Evolutionary conservation across 2,888 invertebrate species (phyloP), one percentile per base, ranked within the genome.

Genomic region (Alloscopus bannaensis): DNA sequence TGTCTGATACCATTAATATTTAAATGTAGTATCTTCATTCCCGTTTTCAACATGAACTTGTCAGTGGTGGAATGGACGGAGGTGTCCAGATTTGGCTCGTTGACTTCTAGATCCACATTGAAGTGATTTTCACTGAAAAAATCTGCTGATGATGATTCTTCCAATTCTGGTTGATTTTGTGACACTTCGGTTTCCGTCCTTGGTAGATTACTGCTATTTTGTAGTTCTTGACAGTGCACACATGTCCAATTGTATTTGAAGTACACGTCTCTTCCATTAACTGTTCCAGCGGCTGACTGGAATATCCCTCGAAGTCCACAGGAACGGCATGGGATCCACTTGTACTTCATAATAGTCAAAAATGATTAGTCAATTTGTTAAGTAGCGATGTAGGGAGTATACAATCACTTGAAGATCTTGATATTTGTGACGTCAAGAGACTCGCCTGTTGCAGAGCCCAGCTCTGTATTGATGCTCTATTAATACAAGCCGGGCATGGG

Each of bases 1-100:
- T 24, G 26, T 50, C 50, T 66, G 3, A 66, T 47, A 11, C 66
- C 66, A 66, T 66, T 66, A 26, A 66, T 66, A 28, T 47, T 66
- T 4, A 66, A 8, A 50, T 50, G 50, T 18, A 13, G 8, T 6
- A 47, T 13, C 8, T 50, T 40, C 3, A 66, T 47, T 2, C 66
- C 66, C 50, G 47, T 66, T 47, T 3, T 6, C 3, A 47, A 47
- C 18, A 36, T 36, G 36, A n/a, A n/a, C n/a, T n/a, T n/a, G n/a
- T n/a, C n/a, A n/a, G n/a, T n/a, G n/a, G n/a, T n/a, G n/a, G n/a
- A n/a, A n/a, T n/a, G n/a, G n/a, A n/a, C n/a, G n/a, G n/a, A n/a
- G n/a, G n/a, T n/a, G n/a, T n/a, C n/a, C n/a, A n/a, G n/a, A 36
- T 36, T 36, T 47, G 47, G 47, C 11, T 47, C 4, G 47, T 4